Evolutionary conservation across 2,113 vertebrate species (phyloP).

Genomic region (Rhea pennata): DNA sequence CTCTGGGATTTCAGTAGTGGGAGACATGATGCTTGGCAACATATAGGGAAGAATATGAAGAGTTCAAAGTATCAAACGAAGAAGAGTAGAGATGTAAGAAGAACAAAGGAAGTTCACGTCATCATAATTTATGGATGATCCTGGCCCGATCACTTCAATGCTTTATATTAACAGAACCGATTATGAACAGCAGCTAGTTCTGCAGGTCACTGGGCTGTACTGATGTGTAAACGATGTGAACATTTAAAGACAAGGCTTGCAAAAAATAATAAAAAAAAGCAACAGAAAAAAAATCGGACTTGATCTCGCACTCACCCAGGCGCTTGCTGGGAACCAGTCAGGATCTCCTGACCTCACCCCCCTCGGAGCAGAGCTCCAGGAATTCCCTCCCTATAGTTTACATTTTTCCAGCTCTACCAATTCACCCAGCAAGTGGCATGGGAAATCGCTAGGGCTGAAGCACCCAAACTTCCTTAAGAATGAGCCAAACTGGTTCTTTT

Average conservation of each 20-base stretch:
- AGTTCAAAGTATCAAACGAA: conserved; percentile 45
- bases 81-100: background rate
- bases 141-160: conserved; percentile 8
- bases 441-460: background rate
- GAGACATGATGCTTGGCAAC: background rate
- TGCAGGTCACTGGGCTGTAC: background rate
- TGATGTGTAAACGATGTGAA: background rate
- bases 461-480: conserved; percentile 47
- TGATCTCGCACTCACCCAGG: background rate
- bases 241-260: background rate
- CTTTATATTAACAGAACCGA: background rate
- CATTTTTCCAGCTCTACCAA: conserved; percentile 53
- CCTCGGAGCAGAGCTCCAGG: background rate
- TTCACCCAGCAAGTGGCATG: conserved; percentile 31
- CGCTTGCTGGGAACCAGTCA: conserved; percentile 37
- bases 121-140: conserved; percentile 56
- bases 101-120: conserved; percentile 63
- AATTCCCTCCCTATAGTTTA: conserved; percentile 52
- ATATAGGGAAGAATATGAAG: background rate
- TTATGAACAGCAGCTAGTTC: background rate
- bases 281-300: background rate
- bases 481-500: conserved; percentile 35
- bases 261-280: background rate
- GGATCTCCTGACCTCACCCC: conserved; percentile 37
- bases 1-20: background rate